Evolutionary conservation across 2,113 vertebrate species (phyloP), one percentile per base, ranked within the genome.

Genomic region (Bostrychus sinensis): DNA sequence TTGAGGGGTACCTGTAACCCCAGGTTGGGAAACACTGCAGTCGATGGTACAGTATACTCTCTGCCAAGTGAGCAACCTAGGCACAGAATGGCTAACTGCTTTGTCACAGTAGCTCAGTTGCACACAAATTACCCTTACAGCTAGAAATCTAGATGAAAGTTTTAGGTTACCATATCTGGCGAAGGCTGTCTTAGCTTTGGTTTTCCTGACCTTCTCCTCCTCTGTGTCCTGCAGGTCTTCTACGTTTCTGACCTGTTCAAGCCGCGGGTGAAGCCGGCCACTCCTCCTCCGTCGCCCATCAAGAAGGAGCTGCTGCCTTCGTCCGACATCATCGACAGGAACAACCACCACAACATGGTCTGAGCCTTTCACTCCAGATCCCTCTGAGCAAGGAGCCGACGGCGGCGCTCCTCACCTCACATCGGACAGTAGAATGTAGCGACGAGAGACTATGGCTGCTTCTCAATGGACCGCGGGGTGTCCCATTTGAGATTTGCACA

Each of bases 401-500:
- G 85, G 83, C 91, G 73, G 90, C 91, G 93, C 94, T 94, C 94
- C 94, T 95, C 92, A 88, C 88, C 91, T 95, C 95, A 95, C 95
- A 96, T 97, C 93, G 93, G 95, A 98, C 96, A 96, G 95, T 98
- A 98, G 97, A 98, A 98, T 98, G 96, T 99, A 98, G 96, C 93
- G 83, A 94, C 92, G 92, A 95, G 93, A 85, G 80, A 86, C 85
- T 68, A 71, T 75, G 74, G 82, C 80, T 81, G 81, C 84, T 66
- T 63, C 80, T 80, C 80, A 72, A 57, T 72, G 5, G 70, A 14
- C 48, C 25, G 56, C 80, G 70, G 81, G 75, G 66, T 76, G 82
- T 85, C 78, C 48, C 58, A 59, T 81, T 84, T 80, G 85, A 87
- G 65, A 75, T 68, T 77, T 82, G 82, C 80, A 81, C 83, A 56